A percentile compares a stretch with the other conserved stretches of the same genome.
These are phyloP conservation scores for Caprella mutica DNA, from an alignment of 2,888 invertebrate species.

Conservation along the genomic window DNA sequence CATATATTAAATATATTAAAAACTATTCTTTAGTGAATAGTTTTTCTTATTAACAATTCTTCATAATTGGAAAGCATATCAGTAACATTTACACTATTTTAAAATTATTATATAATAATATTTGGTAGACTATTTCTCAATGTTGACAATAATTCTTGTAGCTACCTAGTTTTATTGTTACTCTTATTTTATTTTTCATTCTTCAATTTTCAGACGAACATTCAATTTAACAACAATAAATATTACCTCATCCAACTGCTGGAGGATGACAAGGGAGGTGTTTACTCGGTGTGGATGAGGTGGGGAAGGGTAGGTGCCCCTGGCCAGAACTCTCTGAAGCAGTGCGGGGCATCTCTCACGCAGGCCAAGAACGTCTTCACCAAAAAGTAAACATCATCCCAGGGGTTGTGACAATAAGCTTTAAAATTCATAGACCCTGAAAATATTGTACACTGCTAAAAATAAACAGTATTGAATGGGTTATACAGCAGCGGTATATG, in stretches of 20 bases:
- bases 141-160: too few relatives aligned
- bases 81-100: background rate
- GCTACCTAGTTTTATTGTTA: background rate
- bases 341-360: slow-evolving; percentile 41
- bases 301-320: slow-evolving; percentile 48
- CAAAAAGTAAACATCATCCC: slow-evolving; percentile 41
- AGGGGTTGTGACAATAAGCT: too few relatives aligned
- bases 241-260: slow-evolving; percentile 42
- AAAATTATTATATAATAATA: background rate
- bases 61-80: background rate
- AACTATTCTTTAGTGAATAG: too few relatives aligned
- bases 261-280: slow-evolving; percentile 17
- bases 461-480: too few relatives aligned
- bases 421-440: too few relatives aligned
- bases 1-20: too few relatives aligned
- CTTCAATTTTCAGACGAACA: slow-evolving; percentile 28
- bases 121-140: background rate
- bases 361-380: slow-evolving; percentile 43
- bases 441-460: too few relatives aligned
- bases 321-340: slow-evolving; percentile 43
- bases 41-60: too few relatives aligned
- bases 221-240: slow-evolving; percentile 37
- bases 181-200: background rate
- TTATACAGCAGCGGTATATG: too few relatives aligned
- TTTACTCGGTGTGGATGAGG: slow-evolving; percentile 44